Percentiles rank a stretch among this genome's conserved stretches.
Conservation (phyloP, 1,140 invertebrate species). For the Helicoverpa zea region DNA sequence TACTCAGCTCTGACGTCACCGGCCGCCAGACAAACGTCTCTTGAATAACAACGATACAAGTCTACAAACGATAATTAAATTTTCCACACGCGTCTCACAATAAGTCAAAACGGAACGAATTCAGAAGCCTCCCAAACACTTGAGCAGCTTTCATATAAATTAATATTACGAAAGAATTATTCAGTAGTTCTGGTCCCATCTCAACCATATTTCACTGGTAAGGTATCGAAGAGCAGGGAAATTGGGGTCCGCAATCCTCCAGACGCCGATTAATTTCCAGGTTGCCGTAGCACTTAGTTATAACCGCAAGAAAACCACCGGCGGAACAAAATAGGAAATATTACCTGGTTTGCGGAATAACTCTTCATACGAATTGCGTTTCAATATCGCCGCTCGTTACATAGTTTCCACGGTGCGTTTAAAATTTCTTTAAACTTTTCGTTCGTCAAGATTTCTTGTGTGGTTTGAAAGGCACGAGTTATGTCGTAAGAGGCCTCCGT, state of each 20-base stretch:
- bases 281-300: slow-evolving; percentile 59
- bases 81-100: slow-evolving; percentile 75
- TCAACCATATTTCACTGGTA: slow-evolving; percentile 49
- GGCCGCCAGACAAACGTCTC: slow-evolving; percentile 73
- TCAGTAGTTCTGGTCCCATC: slow-evolving; percentile 43
- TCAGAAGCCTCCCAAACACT: slow-evolving; percentile 62
- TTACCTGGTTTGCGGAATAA: slow-evolving; percentile 25
- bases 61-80: slow-evolving; percentile 81
- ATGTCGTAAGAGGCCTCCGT: slow-evolving; percentile 64
- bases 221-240: slow-evolving; percentile 50
- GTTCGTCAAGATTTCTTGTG: slow-evolving; percentile 62
- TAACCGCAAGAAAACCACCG: slow-evolving; percentile 63
- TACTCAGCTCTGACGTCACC: slow-evolving; percentile 77
- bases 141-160: slow-evolving; percentile 45
- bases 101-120: slow-evolving; percentile 70
- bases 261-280: slow-evolving; percentile 67
- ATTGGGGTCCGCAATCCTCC: slow-evolving; percentile 56
- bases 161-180: slow-evolving; percentile 50
- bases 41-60: slow-evolving; percentile 80
- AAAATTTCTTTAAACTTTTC: slow-evolving; percentile 53
- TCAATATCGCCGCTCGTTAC: slow-evolving; percentile 27
- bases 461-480: slow-evolving; percentile 65
- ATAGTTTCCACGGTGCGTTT: slow-evolving; percentile 41
- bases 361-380: slow-evolving; percentile 29
- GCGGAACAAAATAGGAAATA: slow-evolving; percentile 56